These are phyloP conservation scores for Datnioides undecimradiatus DNA, from an alignment of 2,113 vertebrate genomes.

Conservation along the genomic window DNA sequence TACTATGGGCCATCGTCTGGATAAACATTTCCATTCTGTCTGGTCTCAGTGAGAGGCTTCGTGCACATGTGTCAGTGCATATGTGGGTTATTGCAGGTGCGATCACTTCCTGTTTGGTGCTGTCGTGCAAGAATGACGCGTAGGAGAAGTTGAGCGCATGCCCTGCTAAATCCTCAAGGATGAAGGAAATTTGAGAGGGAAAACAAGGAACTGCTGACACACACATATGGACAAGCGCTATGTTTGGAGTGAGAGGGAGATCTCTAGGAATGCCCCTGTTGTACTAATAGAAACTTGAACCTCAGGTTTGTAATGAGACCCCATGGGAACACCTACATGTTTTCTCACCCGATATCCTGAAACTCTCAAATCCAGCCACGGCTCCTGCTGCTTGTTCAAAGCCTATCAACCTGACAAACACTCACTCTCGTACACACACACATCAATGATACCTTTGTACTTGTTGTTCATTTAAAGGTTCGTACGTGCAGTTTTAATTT, in stretches of 20 bases:
- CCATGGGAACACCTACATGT: constrained; percentile 57
- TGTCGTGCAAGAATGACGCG: constrained; percentile 13
- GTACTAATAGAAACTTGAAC: constrained; percentile 57
- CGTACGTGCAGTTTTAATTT: constrained; percentile 1
- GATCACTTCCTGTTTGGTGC: constrained; percentile 43
- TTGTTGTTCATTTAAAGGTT: constrained; percentile 1
- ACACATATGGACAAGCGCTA: constrained; percentile 6
- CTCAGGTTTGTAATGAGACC: constrained; percentile 72
- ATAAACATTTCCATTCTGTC: constrained; percentile 76
- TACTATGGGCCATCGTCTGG: constrained; percentile 57
- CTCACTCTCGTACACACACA: background rate
- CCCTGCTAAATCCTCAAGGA: constrained; percentile 44
- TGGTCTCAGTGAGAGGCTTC: constrained; percentile 39
- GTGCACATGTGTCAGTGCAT: constrained; percentile 16
- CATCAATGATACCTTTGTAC: background rate
- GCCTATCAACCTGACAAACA: constrained; percentile 23
- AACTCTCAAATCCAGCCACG: constrained; percentile 12
- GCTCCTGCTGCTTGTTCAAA: constrained; percentile 36
- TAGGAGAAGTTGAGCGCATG: constrained; percentile 29
- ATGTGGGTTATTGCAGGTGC: constrained; percentile 29
- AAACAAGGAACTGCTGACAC: constrained; percentile 43
- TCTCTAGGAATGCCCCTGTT: constrained; percentile 60
- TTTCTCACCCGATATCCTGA: constrained; percentile 57
- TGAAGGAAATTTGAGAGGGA: constrained; percentile 47
- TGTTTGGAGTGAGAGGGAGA: constrained; percentile 43